Base-by-base conservation (phyloP, 2,888 invertebrate genomes). In the Ochropacha duplaris region DNA sequence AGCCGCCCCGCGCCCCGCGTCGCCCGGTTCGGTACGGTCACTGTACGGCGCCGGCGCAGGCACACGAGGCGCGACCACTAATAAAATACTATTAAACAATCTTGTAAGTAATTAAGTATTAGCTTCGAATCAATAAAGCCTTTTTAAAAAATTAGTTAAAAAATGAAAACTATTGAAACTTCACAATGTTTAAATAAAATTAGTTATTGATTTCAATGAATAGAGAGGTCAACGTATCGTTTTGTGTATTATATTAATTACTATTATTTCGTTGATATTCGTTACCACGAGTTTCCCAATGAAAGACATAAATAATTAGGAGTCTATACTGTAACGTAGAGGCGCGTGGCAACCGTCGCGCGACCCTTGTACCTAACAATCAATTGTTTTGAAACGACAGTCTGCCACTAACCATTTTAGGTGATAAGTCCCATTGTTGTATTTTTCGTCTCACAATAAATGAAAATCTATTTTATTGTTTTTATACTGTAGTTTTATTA, bases 371-470 rank as follows among this genome's bases (percentile, higher is more conserved):
- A 78, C 80, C 74, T 83, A 81, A 81, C 83, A 79, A 79, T 66
- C 74, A 76, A 83, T 90, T 90, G 90, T 90, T 90, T 90, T 88
- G 86, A 89, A 89, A 84, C 87, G 81, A 89, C 91, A 88, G 89
- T 90, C 91, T 89, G 87, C 92, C 90, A 92, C 91, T 92, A 92
- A 92, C 90, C 91, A 91, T 91, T 87, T 83, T 92, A 92, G 92
- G 81, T 91, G 73, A 89, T 92, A 92, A 92, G 92, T 90, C 91
- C 92, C 92, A 92, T 92, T 92, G 92, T 92, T 92, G 92, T 92
- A 92, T 91, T 92, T 92, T 92, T 92, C 92, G 92, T 92, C 92
- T 92, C 92, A 92, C 92, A 92, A 92, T 92, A 92, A 92, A 92
- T 92, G 92, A 92, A 90, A 92, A 92, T 92, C 92, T 92, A 92